A percentile compares a stretch with the other conserved stretches of the same genome.
Evolutionary conservation across 2,797 vertebrate species (phyloP).

Genomic region (Crocidura indochinensis): DNA sequence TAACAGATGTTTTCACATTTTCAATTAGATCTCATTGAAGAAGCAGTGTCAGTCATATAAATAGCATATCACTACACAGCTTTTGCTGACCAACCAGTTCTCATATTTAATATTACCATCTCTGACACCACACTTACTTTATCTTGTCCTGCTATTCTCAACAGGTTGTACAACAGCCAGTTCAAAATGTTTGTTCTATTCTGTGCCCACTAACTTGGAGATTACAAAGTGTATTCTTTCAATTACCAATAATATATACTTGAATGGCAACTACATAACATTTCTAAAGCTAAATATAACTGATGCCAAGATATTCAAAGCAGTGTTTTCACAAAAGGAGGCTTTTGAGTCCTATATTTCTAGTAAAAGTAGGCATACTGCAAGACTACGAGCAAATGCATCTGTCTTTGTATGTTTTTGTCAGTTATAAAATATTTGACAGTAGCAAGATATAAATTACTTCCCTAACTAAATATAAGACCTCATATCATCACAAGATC

Average conservation of each 20-base stretch:
- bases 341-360: neutral
- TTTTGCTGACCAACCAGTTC: neutral
- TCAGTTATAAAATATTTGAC: conserved; percentile 64
- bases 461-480: conserved; percentile 53
- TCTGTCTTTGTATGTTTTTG: neutral
- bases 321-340: conserved; percentile 16
- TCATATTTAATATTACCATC: neutral
- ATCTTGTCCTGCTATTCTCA: neutral
- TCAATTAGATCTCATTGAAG: conserved; percentile 11
- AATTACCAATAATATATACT: conserved; percentile 9
- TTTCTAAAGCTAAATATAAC: neutral
- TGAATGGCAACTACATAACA: neutral
- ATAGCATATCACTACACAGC: neutral
- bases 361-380: neutral
- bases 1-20: neutral
- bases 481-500: conserved; percentile 6
- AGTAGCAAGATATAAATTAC: conserved; percentile 5
- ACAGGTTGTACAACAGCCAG: neutral
- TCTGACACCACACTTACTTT: neutral
- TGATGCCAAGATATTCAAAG: neutral
- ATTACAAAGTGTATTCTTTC: neutral
- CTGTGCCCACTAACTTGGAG: neutral
- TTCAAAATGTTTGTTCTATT: conserved; percentile 19
- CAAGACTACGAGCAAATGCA: neutral
- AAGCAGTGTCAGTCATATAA: neutral